A percentile compares a stretch with the other conserved stretches of the same genome.
phyloP scores from a whole-genome alignment of 2,888 invertebrate species.

The Argyresthia goedartella region DNA sequence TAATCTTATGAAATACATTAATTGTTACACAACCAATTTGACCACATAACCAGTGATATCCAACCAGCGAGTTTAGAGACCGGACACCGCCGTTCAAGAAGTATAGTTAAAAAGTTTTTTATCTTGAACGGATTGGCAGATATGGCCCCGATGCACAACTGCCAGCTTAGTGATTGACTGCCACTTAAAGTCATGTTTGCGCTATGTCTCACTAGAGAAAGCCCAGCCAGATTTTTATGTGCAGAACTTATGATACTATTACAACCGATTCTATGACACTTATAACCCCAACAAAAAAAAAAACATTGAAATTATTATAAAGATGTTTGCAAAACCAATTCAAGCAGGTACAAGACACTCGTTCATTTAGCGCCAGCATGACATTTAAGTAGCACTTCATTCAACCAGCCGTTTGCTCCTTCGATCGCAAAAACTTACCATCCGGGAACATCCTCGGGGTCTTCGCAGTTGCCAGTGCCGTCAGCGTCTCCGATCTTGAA shows the following conservation, averaged over 20 bases:
- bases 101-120: conserved; percentile 34
- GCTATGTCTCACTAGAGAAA: no score
- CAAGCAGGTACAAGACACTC: no score
- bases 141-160: conserved; percentile 10
- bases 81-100: conserved; percentile 36
- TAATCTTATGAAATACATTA: conserved; percentile 18
- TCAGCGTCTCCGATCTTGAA: conserved; percentile 94
- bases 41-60: conserved; percentile 42
- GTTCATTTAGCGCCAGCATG: no score
- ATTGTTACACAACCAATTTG: conserved; percentile 21
- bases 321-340: no score
- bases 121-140: conserved; percentile 28
- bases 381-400: no score
- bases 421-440: conserved; percentile 81
- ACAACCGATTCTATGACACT: no score
- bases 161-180: background rate
- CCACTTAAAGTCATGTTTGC: no score
- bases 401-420: background rate
- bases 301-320: no score
- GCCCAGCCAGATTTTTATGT: no score
- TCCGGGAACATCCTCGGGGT: conserved; percentile 96
- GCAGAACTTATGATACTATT: no score
- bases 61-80: conserved; percentile 38
- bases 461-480: conserved; percentile 93
- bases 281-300: no score